phyloP scores from a whole-genome alignment of 2,888 invertebrate species.

The Amaurobius ferox region DNA sequence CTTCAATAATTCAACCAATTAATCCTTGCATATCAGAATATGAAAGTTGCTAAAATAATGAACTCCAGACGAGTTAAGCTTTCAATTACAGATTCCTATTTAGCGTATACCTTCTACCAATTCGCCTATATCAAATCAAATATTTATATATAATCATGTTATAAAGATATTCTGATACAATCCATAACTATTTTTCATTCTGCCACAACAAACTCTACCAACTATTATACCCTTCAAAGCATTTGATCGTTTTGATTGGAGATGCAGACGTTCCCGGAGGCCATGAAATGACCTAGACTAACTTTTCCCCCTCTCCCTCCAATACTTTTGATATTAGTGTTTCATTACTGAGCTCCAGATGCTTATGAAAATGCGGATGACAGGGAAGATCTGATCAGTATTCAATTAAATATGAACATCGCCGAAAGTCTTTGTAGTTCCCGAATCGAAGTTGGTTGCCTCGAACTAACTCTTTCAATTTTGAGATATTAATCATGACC shows the following conservation, averaged over 20 bases:
- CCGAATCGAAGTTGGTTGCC: slow-evolving; percentile 21
- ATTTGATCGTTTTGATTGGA: neutral
- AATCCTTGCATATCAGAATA: too few relatives aligned
- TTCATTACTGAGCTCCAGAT: neutral
- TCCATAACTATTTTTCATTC: neutral
- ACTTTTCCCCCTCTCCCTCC: neutral
- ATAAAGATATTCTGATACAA: neutral
- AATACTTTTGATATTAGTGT: neutral
- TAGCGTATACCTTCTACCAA: too few relatives aligned
- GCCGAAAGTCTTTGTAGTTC: slow-evolving; percentile 23
- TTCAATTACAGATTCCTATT: too few relatives aligned
- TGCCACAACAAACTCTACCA: neutral
- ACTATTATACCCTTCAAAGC: neutral
- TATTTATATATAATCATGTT: too few relatives aligned
- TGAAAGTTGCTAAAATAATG: too few relatives aligned
- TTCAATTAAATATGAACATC: slow-evolving; percentile 42
- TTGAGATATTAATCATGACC: slow-evolving; percentile 54
- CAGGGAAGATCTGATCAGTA: slow-evolving; percentile 24
- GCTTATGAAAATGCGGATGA: neutral
- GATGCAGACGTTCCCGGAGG: neutral
- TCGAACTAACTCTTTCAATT: slow-evolving; percentile 48
- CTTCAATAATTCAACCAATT: too few relatives aligned
- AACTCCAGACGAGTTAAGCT: too few relatives aligned
- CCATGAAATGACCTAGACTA: neutral
- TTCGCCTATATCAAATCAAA: too few relatives aligned